A percentile compares a stretch with the other conserved stretches of the same genome.
Evolutionary conservation across 2,797 vertebrate genomes (phyloP).

Genomic region (Neosilurus mollespiculum): DNA sequence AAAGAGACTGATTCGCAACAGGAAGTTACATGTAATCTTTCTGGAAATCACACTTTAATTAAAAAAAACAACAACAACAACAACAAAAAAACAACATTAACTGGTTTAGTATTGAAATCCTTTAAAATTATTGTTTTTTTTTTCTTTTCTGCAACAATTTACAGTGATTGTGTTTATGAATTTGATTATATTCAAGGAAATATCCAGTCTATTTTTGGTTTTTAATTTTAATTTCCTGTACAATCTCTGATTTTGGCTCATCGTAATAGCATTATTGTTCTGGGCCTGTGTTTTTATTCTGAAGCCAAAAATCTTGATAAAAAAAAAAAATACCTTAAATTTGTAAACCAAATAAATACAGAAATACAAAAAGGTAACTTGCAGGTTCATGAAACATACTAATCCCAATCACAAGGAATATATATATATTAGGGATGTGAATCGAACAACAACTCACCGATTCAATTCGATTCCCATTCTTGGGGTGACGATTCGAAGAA

Average conservation of each 20-base stretch:
- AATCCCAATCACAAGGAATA: too few relatives aligned
- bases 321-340: too few relatives aligned
- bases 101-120: not conserved
- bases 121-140: not conserved
- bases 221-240: not conserved
- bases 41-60: not conserved
- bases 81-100: not conserved
- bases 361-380: too few relatives aligned
- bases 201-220: not conserved
- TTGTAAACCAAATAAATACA: too few relatives aligned
- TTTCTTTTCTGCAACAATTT: not conserved
- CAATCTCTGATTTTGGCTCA: not conserved
- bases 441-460: too few relatives aligned
- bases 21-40: not conserved
- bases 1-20: not conserved
- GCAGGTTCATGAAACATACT: too few relatives aligned
- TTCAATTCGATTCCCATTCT: too few relatives aligned
- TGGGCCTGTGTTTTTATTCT: too few relatives aligned
- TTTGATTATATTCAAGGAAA: not conserved
- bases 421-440: too few relatives aligned
- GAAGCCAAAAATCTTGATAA: too few relatives aligned
- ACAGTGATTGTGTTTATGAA: not conserved
- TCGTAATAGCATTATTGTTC: not conserved
- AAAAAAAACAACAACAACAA: not conserved
- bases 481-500: too few relatives aligned